Conservation (phyloP, 2,888 invertebrate species). For the Argynnis bischoffii region DNA sequence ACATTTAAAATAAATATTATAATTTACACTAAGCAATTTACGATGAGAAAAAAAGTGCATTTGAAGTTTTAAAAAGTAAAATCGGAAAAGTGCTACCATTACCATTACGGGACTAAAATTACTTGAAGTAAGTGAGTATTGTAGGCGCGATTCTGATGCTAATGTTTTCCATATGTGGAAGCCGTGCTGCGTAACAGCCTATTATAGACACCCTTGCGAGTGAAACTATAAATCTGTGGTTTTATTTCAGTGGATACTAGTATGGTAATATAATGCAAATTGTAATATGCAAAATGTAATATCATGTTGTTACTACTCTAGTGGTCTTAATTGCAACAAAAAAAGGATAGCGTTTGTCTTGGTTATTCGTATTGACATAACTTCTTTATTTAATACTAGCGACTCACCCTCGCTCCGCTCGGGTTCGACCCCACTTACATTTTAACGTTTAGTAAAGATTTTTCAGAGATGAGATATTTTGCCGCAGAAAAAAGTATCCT, state of each 20-base stretch:
- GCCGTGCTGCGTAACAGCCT: conserved; percentile 22
- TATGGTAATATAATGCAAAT: conserved; percentile 22
- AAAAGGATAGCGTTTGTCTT: neutral
- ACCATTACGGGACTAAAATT: conserved; percentile 10
- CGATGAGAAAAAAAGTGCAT: neutral
- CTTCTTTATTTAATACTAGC: neutral
- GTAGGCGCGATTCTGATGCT: conserved; percentile 10
- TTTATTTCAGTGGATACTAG: conserved; percentile 5
- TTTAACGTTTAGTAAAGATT: too few relatives aligned
- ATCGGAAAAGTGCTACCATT: conserved; percentile 1
- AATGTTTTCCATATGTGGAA: conserved; percentile 25
- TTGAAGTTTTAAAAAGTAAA: neutral
- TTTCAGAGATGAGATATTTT: too few relatives aligned
- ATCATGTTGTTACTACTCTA: neutral
- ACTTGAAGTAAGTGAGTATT: neutral
- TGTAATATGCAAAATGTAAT: neutral
- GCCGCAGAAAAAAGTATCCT: too few relatives aligned
- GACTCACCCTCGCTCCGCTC: too few relatives aligned
- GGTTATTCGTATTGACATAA: neutral
- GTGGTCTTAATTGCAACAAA: neutral
- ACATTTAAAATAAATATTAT: too few relatives aligned
- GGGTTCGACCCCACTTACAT: too few relatives aligned
- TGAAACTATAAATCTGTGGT: conserved; percentile 16
- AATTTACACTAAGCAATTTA: too few relatives aligned
- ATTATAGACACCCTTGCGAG: conserved; percentile 25